Evolutionary conservation across 2,113 vertebrate genomes (phyloP), one percentile per base, ranked within the genome.

Genomic region (Oceanodroma tethys): DNA sequence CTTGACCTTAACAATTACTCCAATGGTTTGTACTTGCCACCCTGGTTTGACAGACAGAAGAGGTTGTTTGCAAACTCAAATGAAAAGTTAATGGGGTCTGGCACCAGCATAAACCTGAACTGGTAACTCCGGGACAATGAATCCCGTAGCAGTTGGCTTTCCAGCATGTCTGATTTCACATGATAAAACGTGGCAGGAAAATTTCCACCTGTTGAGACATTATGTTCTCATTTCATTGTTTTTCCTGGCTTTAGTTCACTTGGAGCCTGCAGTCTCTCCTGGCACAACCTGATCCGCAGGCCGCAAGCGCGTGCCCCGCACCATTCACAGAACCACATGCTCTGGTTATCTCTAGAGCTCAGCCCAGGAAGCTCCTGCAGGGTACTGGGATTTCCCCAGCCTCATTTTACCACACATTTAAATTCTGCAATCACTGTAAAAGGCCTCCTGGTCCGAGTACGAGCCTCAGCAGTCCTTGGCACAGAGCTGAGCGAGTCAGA

Each of bases 191-290:
- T 30, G 60, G 86, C 88, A 97, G 93, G 83, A 91, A 95, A 95
- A 94, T 81, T 79, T 81, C 95, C 94, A 95, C 95, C 95, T 97
- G 94, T 75, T 89, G 83, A 95, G 86, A 95, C 94, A 72, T n/a
- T 58, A 8, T 85, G 95, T 96, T 94, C 95, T 81, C 73, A n/a
- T 89, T 93, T 84, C 83, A 96, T 94, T 96, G 88, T 84, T 96
- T 90, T 93, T 84, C 52, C 96, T 95, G 92, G 94, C 94, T 79
- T 80, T 53, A 21, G 40, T 16, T 90, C 82, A 38, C 78, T 48
- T 32, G 90, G 78, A 94, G 78, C 36, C 81, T 40, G n/a, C 26
- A 16, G 43, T 5, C 73, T 38, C 78, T 88, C 56, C 86, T 56
- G 91, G 94, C 90, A 92, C 83, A 68, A 53, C 65, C 80, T 18